Evolutionary conservation across 2,113 vertebrate species (phyloP).

Genomic region (Phoenicopterus ruber): DNA sequence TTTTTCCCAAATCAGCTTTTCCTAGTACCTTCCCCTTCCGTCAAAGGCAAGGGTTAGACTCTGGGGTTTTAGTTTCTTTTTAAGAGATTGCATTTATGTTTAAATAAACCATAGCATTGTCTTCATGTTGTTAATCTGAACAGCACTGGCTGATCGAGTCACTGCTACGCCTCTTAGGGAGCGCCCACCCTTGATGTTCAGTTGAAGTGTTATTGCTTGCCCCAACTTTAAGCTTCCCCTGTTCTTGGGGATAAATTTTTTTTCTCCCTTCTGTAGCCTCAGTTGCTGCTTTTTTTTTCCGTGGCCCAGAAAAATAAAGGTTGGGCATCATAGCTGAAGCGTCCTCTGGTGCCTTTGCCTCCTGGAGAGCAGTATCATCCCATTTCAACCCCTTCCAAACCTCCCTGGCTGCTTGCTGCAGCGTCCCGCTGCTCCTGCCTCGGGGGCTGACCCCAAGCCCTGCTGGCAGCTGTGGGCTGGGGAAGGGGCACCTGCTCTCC

Average conservation of each 20-base stretch:
- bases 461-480: background rate
- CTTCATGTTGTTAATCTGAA: background rate
- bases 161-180: rapidly evolving
- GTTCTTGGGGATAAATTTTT: background rate
- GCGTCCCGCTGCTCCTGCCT: background rate
- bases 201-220: background rate
- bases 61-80: background rate
- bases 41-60: background rate
- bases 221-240: background rate
- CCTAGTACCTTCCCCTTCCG: background rate
- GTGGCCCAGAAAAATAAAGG: background rate
- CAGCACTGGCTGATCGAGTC: background rate
- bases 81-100: background rate
- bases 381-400: background rate
- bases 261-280: background rate
- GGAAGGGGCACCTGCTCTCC: background rate
- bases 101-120: background rate
- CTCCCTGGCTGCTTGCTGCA: background rate
- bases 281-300: background rate
- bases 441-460: background rate
- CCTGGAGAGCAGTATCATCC: no score
- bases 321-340: background rate
- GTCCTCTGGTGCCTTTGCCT: background rate
- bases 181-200: no score
- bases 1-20: conserved; percentile 6